Evolutionary conservation across 2,113 vertebrate genomes (phyloP).

Genomic region (Bufo gargarizans): DNA sequence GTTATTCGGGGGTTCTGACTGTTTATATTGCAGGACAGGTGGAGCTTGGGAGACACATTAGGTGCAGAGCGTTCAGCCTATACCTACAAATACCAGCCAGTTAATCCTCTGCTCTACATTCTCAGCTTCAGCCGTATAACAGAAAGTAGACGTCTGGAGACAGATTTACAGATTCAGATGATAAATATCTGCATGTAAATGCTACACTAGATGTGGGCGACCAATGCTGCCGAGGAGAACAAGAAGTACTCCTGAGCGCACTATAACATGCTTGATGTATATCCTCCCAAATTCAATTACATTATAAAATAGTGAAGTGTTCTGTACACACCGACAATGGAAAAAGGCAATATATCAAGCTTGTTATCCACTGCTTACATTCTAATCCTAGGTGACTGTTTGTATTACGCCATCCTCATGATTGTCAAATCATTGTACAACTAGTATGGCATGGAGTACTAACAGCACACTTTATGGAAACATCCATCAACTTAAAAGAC

Average conservation of each 20-base stretch:
- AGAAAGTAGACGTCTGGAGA: background rate
- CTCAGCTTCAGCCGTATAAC: background rate
- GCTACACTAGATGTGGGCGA: background rate
- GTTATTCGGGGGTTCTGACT: background rate
- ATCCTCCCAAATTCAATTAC: background rate
- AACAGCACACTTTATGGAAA: conserved; percentile 10
- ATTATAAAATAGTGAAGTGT: background rate
- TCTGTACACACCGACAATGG: background rate
- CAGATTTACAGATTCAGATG: conserved; percentile 1
- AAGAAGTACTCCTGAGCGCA: background rate
- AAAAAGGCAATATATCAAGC: conserved; percentile 6
- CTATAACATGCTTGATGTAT: conserved; percentile 12
- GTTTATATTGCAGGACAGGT: background rate
- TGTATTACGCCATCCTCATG: background rate
- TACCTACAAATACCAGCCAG: no score
- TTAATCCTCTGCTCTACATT: no score
- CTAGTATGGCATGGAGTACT: background rate
- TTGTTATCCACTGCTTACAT: conserved; percentile 24
- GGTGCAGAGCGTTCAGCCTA: no score
- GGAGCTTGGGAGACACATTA: background rate
- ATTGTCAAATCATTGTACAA: background rate
- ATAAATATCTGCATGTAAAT: conserved; percentile 2
- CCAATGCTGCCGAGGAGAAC: background rate
- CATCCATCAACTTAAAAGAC: background rate
- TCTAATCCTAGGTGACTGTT: conserved; percentile 8